Base-by-base conservation (phyloP, 2,797 vertebrate genomes). In the Sphenopsis melanotis region DNA sequence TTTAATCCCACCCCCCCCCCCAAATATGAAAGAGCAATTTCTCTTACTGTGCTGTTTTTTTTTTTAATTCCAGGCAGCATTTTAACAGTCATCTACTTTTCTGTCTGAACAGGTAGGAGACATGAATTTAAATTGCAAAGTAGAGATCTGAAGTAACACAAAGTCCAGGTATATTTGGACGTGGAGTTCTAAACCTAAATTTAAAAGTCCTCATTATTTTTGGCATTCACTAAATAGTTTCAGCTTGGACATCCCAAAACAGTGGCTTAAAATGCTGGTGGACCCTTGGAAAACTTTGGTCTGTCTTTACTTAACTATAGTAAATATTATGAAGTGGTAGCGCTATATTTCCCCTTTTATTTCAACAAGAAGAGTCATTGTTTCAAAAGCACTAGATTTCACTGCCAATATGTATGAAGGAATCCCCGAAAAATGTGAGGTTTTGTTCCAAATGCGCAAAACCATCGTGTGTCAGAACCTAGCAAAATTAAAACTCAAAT, bases 221-320 rank as follows among this genome's bases (percentile, higher is more conserved):
- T 96, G 87, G 70, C 85, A 91, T 88, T 91, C 72, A 61, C 19
- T 71, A 78, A 87, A 69, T 22, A 91, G 24, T 46, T 90, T 53
- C 74, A 83, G 29, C 21, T 49, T 72, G 37, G 70, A 65, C 66
- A 93, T 65, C 83, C 50, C 55, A 72, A 77, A 87, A 87, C 59
- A 86, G 91, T 56, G 82, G 56, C 34, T 87, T 72, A 84, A 94
- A 91, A 84, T 76, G 34, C 41, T 91, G 30, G 55, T 72, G 63
- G 70, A 94, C 65, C 55, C 83, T 90, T 87, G 66, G 85, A 90
- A 95, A 96, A 87, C 56, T 56, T 86, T 64, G 20, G 44, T 83
- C 80, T 83, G 44, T 93, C 89, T 91, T 87, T 92, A 96, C 65
- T 91, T 93, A 95, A 77, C 80, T 87, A 66, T 66, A 80, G 87